These are phyloP conservation scores for Nansenia antarctica DNA, from an alignment of 2,113 vertebrate species.

Conservation along the genomic window DNA sequence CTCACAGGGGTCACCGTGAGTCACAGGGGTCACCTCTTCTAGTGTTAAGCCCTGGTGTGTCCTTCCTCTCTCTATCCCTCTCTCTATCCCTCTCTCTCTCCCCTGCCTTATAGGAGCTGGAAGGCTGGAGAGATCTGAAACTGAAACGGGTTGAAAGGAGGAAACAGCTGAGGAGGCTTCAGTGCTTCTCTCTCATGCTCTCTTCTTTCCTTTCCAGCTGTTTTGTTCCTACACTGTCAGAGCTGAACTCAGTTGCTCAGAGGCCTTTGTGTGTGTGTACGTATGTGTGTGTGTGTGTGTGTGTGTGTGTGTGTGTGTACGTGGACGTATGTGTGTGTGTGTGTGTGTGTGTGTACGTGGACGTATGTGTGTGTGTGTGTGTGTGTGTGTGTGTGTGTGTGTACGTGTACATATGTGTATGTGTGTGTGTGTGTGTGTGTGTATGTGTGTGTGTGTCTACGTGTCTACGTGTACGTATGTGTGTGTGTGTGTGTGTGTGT, in stretches of 20 bases:
- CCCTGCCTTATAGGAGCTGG: slow-evolving; percentile 9
- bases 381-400: neutral
- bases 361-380: neutral
- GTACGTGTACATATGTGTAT: slow-evolving; percentile 1
- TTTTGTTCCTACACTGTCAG: slow-evolving; percentile 1
- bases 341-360: neutral
- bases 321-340: slow-evolving; percentile 2
- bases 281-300: neutral
- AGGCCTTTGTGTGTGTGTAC: neutral
- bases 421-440: neutral
- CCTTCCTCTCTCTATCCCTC: neutral
- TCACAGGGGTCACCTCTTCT: too few species aligned
- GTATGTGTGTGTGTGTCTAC: too few species aligned
- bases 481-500: neutral
- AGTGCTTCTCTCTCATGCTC: slow-evolving; percentile 12
- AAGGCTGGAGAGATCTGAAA: neutral
- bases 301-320: slow-evolving; percentile 1
- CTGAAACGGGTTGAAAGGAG: neutral
- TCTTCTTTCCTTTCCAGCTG: neutral
- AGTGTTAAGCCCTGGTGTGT: too few species aligned
- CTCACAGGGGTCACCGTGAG: too few species aligned
- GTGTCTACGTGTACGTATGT: neutral
- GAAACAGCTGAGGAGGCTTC: slow-evolving; percentile 5
- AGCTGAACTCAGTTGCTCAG: neutral
- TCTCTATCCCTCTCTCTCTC: slow-evolving; percentile 6